Evolutionary conservation across 2,113 vertebrate genomes (phyloP).

Genomic region (Cyrtonyx montezumae): DNA sequence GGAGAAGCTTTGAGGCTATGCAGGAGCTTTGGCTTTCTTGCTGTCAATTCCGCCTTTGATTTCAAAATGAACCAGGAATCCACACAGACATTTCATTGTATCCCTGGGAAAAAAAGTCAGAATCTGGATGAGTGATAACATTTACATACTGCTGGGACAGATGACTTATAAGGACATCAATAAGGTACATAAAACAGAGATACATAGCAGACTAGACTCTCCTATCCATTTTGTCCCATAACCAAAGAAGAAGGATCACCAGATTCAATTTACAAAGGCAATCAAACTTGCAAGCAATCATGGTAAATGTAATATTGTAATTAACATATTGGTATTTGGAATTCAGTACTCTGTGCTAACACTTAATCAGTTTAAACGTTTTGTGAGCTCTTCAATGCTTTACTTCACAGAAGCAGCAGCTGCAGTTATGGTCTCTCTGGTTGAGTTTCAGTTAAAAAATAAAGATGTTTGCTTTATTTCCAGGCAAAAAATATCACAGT

Average conservation of each 20-base stretch:
- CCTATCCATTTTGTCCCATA: background rate
- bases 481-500: background rate
- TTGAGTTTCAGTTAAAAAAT: background rate
- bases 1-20: background rate
- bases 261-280: background rate
- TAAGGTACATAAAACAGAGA: background rate
- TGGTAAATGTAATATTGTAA: background rate
- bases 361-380: background rate
- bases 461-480: background rate
- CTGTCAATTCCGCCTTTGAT: fast-evolving
- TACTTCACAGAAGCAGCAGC: background rate
- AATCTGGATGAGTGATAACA: background rate
- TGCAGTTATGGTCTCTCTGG: background rate
- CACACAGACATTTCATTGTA: background rate
- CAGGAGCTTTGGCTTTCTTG: background rate
- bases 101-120: background rate
- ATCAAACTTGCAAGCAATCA: background rate
- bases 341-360: background rate
- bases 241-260: background rate
- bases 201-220: background rate
- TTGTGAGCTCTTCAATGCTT: background rate
- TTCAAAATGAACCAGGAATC: background rate
- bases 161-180: background rate
- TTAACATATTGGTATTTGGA: background rate
- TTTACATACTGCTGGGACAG: background rate